These are phyloP conservation scores for Astreopora myriophthalma DNA, from an alignment of 64 coral and sea anemone genomes.

Conservation along the genomic window DNA sequence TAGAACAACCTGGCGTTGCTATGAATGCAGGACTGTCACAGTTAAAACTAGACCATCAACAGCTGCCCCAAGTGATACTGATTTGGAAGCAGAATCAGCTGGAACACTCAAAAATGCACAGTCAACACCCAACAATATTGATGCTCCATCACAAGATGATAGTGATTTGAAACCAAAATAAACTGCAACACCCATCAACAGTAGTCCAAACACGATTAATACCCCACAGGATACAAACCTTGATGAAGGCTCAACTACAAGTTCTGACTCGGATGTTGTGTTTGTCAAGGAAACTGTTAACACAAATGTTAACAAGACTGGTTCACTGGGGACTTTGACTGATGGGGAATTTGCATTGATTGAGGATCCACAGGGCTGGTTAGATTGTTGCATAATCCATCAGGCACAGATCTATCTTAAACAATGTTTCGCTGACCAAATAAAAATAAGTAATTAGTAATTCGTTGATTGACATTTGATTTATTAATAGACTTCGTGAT, in stretches of 20 bases:
- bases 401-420: constrained; percentile 25
- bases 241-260: no score
- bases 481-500: no score
- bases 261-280: no score
- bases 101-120: neutral
- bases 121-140: neutral
- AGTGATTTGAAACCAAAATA: no score
- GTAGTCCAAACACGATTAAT: no score
- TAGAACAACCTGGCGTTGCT: constrained; percentile 47
- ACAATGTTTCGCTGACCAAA: no score
- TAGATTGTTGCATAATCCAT: constrained; percentile 27
- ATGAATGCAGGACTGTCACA: neutral
- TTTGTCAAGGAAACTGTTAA: neutral
- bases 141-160: no score
- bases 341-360: neutral
- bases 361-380: constrained; percentile 19
- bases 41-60: neutral
- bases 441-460: no score
- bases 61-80: neutral
- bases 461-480: no score
- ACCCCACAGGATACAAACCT: no score
- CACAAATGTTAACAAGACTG: constrained; percentile 11
- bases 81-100: neutral
- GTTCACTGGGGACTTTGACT: neutral
- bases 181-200: no score